phyloP scores from a whole-genome alignment of 2,888 invertebrate genomes.

The Alcis repandata region DNA sequence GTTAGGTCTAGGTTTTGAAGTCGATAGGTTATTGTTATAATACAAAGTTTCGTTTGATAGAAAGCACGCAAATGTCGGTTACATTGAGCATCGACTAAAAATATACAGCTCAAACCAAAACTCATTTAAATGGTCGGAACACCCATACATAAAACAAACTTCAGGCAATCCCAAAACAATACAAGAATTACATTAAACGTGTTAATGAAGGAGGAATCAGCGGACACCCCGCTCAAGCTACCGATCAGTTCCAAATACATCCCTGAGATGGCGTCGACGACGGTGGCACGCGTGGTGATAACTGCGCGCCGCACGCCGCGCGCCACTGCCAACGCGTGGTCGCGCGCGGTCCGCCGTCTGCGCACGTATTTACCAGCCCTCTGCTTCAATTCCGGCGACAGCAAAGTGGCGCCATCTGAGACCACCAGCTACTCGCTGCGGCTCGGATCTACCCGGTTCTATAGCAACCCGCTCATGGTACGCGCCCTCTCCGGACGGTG shows the following conservation, averaged over 20 bases:
- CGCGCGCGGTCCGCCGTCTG: conserved; percentile 58
- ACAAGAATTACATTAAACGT: conserved; percentile 12
- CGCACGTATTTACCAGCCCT: conserved; percentile 63
- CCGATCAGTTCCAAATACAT: conserved; percentile 71
- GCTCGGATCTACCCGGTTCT: conserved; percentile 70
- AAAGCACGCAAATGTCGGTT: too few species aligned
- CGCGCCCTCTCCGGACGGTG: conserved; percentile 50
- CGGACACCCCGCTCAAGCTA: conserved; percentile 53
- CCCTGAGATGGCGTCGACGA: conserved; percentile 67
- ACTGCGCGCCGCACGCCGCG: conserved; percentile 60
- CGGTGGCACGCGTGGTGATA: conserved; percentile 56
- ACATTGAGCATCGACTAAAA: too few species aligned
- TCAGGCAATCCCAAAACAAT: not conserved
- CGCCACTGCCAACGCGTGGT: conserved; percentile 52
- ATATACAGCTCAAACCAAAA: not conserved
- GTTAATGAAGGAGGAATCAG: conserved; percentile 67
- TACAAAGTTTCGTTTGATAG: too few species aligned
- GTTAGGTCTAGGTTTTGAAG: too few species aligned
- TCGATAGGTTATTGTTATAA: too few species aligned
- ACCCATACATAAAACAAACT: conserved; percentile 10
- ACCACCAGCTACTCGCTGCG: conserved; percentile 61
- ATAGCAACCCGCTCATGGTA: conserved; percentile 79
- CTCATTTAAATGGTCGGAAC: not conserved
- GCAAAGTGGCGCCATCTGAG: conserved; percentile 72
- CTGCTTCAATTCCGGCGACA: conserved; percentile 70